Percentiles rank a stretch among this genome's conserved stretches.
phyloP scores from a whole-genome alignment of 92 coral and sea anemone species.

The Metridium senile region DNA sequence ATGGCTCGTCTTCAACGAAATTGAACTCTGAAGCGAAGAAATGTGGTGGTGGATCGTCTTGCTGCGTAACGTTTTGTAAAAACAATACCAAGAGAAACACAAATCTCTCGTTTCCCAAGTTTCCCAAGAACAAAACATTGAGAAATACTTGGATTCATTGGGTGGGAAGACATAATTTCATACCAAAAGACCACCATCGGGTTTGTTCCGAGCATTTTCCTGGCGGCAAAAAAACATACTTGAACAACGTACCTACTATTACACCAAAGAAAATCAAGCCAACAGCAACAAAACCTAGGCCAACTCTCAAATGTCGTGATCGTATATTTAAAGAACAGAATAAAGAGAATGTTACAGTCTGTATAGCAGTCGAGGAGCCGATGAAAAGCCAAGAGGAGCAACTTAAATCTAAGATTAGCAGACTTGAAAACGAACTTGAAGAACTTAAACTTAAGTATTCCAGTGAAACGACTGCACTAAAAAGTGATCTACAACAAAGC shows the following conservation, averaged over 20 bases:
- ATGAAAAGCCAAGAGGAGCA: no score
- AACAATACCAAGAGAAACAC: slow-evolving; percentile 39
- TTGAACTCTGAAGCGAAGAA: neutral
- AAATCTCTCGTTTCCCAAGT: slow-evolving; percentile 37
- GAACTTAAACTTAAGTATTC: neutral
- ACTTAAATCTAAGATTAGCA: neutral
- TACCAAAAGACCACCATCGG: slow-evolving; percentile 24
- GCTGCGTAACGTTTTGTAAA: slow-evolving; percentile 42
- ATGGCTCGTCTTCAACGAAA: neutral
- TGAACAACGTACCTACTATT: slow-evolving; percentile 13
- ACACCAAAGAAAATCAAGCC: slow-evolving; percentile 20
- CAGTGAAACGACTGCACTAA: neutral
- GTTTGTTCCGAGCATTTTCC: slow-evolving; percentile 57
- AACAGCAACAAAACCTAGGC: slow-evolving; percentile 7
- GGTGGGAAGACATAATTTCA: slow-evolving; percentile 35
- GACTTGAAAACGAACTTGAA: neutral
- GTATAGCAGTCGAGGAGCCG: no score
- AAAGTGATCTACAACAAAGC: slow-evolving; percentile 3
- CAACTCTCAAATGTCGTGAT: slow-evolving; percentile 10
- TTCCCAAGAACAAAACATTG: slow-evolving; percentile 31
- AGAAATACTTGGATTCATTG: slow-evolving; percentile 30
- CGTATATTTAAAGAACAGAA: neutral
- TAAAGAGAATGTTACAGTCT: no score
- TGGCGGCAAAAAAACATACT: slow-evolving; percentile 38
- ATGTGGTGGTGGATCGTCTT: slow-evolving; percentile 35